phyloP scores from a whole-genome alignment of 53 echinoderm and acorn worm genomes.

The Echinarachnius parma region DNA sequence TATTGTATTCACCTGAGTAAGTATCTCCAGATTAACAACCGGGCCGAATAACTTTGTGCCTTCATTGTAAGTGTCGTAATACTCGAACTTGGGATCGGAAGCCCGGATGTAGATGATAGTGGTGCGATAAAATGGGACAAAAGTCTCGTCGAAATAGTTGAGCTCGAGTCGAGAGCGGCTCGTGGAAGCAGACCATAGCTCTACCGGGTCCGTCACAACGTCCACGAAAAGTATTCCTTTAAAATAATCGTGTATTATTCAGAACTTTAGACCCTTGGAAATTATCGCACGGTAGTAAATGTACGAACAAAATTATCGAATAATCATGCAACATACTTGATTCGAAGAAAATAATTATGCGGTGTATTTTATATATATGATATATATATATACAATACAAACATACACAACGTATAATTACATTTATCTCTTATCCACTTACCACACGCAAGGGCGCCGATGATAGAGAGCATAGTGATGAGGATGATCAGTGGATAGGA shows the following conservation, averaged over 20 bases:
- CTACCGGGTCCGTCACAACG: slow-evolving; percentile 84
- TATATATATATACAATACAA: too few species aligned
- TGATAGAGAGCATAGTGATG: slow-evolving; percentile 42
- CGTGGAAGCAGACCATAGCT: slow-evolving; percentile 75
- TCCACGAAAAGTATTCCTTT: slow-evolving; percentile 46
- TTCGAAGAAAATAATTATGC: too few species aligned
- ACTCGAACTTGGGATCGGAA: slow-evolving; percentile 29
- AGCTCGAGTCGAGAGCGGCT: slow-evolving; percentile 82
- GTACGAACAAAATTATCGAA: too few species aligned
- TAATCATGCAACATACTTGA: too few species aligned
- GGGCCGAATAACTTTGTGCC: slow-evolving; percentile 66
- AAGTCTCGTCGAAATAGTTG: slow-evolving; percentile 73
- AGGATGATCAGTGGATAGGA: slow-evolving; percentile 62
- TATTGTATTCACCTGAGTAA: slow-evolving; percentile 82
- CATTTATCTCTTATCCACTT: too few species aligned
- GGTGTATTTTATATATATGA: too few species aligned
- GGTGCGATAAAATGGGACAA: slow-evolving; percentile 85
- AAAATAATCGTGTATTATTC: too few species aligned
- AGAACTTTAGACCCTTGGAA: too few species aligned
- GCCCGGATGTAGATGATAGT: slow-evolving; percentile 78
- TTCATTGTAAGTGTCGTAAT: slow-evolving; percentile 49
- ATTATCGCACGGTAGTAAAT: too few species aligned
- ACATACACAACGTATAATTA: too few species aligned
- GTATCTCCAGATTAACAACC: slow-evolving; percentile 57
- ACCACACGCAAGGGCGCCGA: slow-evolving; percentile 58